Conservation (phyloP, 2,888 invertebrate species). For the Vannuccia rotundouncinata region DNA sequence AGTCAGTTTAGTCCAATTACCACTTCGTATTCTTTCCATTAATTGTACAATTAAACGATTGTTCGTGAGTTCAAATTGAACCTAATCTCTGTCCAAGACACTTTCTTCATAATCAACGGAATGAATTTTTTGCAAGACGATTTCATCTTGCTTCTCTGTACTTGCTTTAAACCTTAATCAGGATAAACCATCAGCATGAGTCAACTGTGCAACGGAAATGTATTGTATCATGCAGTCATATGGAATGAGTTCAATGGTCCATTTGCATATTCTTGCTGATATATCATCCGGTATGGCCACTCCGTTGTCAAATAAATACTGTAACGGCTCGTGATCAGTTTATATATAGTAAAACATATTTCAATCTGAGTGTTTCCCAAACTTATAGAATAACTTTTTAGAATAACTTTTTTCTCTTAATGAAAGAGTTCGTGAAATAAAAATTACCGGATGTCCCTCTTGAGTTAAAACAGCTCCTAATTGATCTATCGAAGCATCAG, state of each 20-base stretch:
- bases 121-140: constrained; percentile 21
- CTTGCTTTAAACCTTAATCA: constrained; percentile 24
- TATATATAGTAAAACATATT: constrained; percentile 17
- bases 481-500: constrained; percentile 31
- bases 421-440: constrained; percentile 22
- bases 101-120: not conserved
- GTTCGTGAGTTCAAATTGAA: constrained; percentile 25
- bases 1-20: constrained; percentile 26
- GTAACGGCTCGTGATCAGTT: constrained; percentile 31
- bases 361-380: constrained; percentile 8
- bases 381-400: constrained; percentile 4
- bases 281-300: constrained; percentile 12
- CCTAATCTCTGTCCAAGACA: not conserved
- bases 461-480: constrained; percentile 25
- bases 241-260: constrained; percentile 14
- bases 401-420: constrained; percentile 4
- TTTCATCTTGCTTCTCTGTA: constrained; percentile 14
- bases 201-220: not conserved
- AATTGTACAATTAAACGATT: constrained; percentile 13
- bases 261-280: constrained; percentile 33
- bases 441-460: constrained; percentile 33
- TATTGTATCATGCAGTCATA: constrained; percentile 11
- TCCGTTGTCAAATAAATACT: constrained; percentile 27
- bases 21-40: constrained; percentile 27
- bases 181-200: constrained; percentile 25